These are phyloP conservation scores for Zaprionus lineosus DNA, from an alignment of 2,888 invertebrate genomes.

Conservation along the genomic window DNA sequence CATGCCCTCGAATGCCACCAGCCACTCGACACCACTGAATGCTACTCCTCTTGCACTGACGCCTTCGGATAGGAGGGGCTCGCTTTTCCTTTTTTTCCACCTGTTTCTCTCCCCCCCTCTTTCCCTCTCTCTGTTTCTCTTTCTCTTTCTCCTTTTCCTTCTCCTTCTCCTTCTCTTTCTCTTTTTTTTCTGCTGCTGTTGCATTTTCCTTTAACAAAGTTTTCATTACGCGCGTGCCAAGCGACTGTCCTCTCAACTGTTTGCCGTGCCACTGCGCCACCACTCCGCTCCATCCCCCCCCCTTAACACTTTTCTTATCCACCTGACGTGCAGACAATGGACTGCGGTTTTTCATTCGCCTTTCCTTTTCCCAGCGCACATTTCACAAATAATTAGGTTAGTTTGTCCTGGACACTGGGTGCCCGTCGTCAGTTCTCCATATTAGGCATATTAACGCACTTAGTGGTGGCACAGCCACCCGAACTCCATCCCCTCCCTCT, in stretches of 20 bases:
- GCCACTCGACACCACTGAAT: slow-evolving; percentile 51
- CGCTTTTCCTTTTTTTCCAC: too few relatives aligned
- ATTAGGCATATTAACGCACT: slow-evolving; percentile 64
- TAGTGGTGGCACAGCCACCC: slow-evolving; percentile 29
- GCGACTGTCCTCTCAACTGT: slow-evolving; percentile 30
- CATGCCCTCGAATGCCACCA: too few relatives aligned
- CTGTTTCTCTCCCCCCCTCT: too few relatives aligned
- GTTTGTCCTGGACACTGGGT: slow-evolving; percentile 58
- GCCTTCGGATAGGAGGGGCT: background rate
- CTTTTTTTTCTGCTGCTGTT: slow-evolving; percentile 19
- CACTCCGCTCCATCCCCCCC: slow-evolving; percentile 10
- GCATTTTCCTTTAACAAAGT: slow-evolving; percentile 63
- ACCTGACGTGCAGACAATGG: slow-evolving; percentile 68
- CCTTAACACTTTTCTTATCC: slow-evolving; percentile 28
- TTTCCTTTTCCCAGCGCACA: slow-evolving; percentile 30
- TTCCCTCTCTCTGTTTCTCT: too few relatives aligned
- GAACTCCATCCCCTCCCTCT: too few relatives aligned
- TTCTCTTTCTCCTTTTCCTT: slow-evolving; percentile 5
- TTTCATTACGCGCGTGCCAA: slow-evolving; percentile 68
- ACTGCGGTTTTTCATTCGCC: slow-evolving; percentile 49
- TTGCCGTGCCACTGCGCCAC: slow-evolving; percentile 7
- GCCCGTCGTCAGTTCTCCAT: slow-evolving; percentile 44
- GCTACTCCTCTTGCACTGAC: slow-evolving; percentile 44
- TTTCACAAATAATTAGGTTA: slow-evolving; percentile 74
- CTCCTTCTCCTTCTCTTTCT: slow-evolving; percentile 4